Evolutionary conservation across 2,888 invertebrate species (phyloP), one percentile per base, ranked within the genome.

Genomic region (Tinea pellionella): DNA sequence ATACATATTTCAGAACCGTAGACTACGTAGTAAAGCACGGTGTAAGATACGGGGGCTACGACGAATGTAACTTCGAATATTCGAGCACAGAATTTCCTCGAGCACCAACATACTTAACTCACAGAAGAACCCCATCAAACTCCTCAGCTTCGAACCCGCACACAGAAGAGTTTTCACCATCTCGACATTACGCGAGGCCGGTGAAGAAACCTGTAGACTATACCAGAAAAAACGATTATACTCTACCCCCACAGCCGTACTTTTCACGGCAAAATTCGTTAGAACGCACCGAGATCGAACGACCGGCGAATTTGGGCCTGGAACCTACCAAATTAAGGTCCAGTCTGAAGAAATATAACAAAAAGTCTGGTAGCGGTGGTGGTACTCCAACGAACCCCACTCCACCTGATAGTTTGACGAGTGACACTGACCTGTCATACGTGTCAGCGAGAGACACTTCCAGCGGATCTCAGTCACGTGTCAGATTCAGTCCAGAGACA

Each of bases 391-490:
- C 94, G 0, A 94, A 94, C 75, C 93, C 94, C 1, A 95, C 96
- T 6, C 95, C 96, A 0, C 95, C 95, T 0, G 96, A 95, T 68
- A 94, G 94, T 65, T 72, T 95, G 62, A 93, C 94, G 0, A 94
- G 95, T 69, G 96, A 96, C 68, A 84, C 85, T 19, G 96, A 96
- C 71, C 94, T 94, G 69, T 95, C 95, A 51, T 96, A 96, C 76
- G 92, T 95, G 66, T 96, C 96, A 8, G 96, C 96, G 15, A 90
- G 94, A 69, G 95, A 94, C 69, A 91, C 89, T 0, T 89, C 91
- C 12, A 88, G 91, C 62, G 91, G 91, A 24, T 92, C 92, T n/a
- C 90, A 90, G 63, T 91, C 92, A 42, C 87, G 94, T 12, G 95
- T 93, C 62, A 88, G 92, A 61, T 94, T 94, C 79, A 95, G 94